These are phyloP conservation scores for Nycticryphes semicollaris DNA, from an alignment of 2,113 vertebrate genomes.

Conservation along the genomic window DNA sequence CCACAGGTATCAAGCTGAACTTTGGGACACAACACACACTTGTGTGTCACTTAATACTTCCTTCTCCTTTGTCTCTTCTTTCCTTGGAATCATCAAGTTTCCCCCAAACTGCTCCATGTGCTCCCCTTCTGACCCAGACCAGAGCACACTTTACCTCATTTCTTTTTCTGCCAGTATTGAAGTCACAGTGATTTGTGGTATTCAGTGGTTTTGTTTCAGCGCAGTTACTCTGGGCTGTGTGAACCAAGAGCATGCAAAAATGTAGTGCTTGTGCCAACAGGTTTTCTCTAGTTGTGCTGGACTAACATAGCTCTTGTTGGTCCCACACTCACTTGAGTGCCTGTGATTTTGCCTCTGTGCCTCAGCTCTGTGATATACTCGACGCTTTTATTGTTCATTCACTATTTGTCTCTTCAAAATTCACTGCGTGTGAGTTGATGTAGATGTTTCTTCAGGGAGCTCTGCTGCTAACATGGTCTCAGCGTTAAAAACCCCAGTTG, in stretches of 20 bases:
- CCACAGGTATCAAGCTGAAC: background rate
- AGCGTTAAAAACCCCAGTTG: background rate
- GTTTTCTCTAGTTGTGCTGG: background rate
- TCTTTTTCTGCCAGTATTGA: background rate
- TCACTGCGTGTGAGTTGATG: background rate
- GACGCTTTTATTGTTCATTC: background rate
- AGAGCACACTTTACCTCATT: background rate
- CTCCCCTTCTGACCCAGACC: background rate
- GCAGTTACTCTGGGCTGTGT: background rate
- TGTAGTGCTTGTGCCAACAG: background rate
- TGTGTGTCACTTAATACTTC: background rate
- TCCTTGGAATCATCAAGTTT: background rate
- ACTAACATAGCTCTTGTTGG: rapidly evolving
- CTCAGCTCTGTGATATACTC: background rate
- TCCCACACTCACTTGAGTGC: background rate
- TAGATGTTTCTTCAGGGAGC: background rate
- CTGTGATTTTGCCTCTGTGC: background rate
- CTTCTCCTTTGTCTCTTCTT: background rate
- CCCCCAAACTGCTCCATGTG: background rate
- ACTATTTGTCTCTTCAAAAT: background rate
- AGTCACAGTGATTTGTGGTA: background rate
- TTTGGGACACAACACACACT: background rate
- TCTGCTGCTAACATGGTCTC: background rate
- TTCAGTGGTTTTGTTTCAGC: background rate
- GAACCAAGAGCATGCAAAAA: background rate